Evolutionary conservation across 2,113 vertebrate genomes (phyloP).

Genomic region (Rhombomys opimus): DNA sequence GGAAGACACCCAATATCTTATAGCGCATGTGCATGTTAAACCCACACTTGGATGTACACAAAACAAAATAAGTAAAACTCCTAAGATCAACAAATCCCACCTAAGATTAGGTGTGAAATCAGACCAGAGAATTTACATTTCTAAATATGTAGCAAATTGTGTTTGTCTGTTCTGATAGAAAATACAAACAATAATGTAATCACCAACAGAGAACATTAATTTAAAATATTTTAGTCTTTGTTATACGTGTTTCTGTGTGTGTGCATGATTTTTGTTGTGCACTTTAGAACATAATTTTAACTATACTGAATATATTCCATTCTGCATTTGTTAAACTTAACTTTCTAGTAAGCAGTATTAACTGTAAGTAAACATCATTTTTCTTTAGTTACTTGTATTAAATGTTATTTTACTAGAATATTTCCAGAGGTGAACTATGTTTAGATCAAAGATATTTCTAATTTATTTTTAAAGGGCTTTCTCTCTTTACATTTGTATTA

Average conservation of each 20-base stretch:
- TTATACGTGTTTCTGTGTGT: not conserved
- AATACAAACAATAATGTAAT: constrained; percentile 7
- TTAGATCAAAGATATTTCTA: not conserved
- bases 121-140: not conserved
- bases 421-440: not conserved
- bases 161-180: constrained; percentile 47
- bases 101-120: not conserved
- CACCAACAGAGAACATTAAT: not conserved
- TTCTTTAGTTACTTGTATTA: not conserved
- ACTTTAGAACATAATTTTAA: constrained; percentile 55
- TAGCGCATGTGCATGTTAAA: not conserved
- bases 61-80: not conserved
- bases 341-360: constrained; percentile 21
- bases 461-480: constrained; percentile 8
- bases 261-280: not conserved
- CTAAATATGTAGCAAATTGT: not conserved
- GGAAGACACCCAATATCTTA: not conserved
- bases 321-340: constrained; percentile 54
- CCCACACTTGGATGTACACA: not conserved
- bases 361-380: not conserved
- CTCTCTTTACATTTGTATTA: not conserved
- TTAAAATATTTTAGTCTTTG: constrained; percentile 9
- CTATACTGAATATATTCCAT: not conserved
- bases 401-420: not conserved
- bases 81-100: not conserved